Percentiles rank a stretch among this genome's conserved stretches.
Evolutionary conservation across 2,113 vertebrate genomes (phyloP).

Genomic region (Prionailurus viverrinus): DNA sequence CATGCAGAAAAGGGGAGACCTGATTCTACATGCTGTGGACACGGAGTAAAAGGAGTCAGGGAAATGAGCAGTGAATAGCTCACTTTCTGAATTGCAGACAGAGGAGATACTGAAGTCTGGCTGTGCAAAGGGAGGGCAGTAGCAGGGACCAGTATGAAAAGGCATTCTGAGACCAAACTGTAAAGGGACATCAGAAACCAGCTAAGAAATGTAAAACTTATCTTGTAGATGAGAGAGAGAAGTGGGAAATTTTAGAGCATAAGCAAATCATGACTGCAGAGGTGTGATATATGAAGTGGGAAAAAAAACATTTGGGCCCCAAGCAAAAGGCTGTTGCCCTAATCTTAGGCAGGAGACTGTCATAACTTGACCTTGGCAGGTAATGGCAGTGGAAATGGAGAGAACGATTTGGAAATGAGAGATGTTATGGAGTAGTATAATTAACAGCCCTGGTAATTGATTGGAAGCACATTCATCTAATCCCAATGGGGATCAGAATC

Average conservation of each 20-base stretch:
- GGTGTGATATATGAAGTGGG: background rate
- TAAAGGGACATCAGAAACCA: background rate
- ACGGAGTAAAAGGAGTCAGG: background rate
- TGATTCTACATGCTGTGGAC: background rate
- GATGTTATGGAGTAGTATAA: background rate
- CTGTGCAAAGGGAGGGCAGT: background rate
- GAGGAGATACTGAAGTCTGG: background rate
- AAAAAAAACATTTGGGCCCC: background rate
- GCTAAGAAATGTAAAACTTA: background rate
- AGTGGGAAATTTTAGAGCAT: background rate
- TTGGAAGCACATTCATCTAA: background rate
- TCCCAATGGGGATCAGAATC: background rate
- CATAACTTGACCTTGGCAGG: background rate
- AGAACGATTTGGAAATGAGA: background rate
- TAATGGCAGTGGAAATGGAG: background rate
- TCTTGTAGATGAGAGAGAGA: background rate
- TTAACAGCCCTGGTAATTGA: background rate
- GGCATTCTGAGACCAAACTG: background rate
- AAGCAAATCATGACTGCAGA: background rate
- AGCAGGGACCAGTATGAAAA: background rate
- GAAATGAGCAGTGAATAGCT: background rate
- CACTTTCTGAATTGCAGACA: background rate
- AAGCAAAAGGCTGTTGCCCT: background rate
- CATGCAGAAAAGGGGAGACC: background rate
- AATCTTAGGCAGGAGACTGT: background rate